Base-by-base conservation (phyloP, 2,797 vertebrate species). In the Rhinatrema bivittatum region DNA sequence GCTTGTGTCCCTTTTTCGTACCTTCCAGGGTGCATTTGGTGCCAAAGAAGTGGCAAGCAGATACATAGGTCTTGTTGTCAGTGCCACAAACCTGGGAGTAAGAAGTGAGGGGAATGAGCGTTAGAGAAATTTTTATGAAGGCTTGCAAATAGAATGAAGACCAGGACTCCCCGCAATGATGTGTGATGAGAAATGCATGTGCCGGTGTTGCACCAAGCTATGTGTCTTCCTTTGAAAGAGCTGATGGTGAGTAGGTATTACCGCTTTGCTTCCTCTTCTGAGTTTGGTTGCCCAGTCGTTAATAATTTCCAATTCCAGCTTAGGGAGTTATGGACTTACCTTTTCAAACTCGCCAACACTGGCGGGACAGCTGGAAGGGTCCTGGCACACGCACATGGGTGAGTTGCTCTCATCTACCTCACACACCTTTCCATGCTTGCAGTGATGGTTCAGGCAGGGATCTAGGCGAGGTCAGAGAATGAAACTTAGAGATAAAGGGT, bases 1-100 rank as follows among this genome's bases (percentile, higher is more conserved):
- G 88, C 53, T 97, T 97, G 84, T 98, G 95, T 33, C 95, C 95
- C 73, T 97, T 98, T 89, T 99, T 99, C 72, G 96, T 99, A 62
- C 96, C 96, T 75, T 99, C 96, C 84, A 99, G 76, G 44, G 93
- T 62, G 52, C 96, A 99, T 65, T 98, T 98, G 70, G 92, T 93
- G 69, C 96, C 94, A 41, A 97, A 98, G 87, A 99, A 97, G 60
- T 98, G 91, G 86, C 96, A 99, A 42, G 90, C 89, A 36, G 92
- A 85, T 57, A 95, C 93, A 0, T 90, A 99, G 76, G 95, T 98
- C 82, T 93, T 98, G 79, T 99, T 99, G 84, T 99, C 91, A 0
- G 91, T 99, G 56, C 90, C 93, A 3, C 96, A 99, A 12, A 98
- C 85, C 96, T 99, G 74, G 15, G 0, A n/a, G 5, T 9, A 25